These are phyloP conservation scores for Molanna angustata DNA, from an alignment of 2,888 invertebrate species.

Conservation along the genomic window DNA sequence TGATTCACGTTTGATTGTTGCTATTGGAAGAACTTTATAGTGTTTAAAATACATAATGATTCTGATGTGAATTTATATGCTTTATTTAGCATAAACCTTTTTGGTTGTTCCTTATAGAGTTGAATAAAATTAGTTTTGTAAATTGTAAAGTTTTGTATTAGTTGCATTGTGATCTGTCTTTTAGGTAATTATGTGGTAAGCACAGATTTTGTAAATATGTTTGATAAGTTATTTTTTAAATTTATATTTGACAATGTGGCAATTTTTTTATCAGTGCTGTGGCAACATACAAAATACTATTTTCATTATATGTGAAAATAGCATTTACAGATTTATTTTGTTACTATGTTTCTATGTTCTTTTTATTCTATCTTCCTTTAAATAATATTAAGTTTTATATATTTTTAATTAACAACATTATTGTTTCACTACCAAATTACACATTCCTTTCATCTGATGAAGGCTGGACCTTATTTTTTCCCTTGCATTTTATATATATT, in stretches of 20 bases:
- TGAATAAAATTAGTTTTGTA: slow-evolving; percentile 16
- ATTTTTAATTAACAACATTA: too few species aligned
- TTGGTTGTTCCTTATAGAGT: slow-evolving; percentile 23
- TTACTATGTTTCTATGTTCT: too few species aligned
- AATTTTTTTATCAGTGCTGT: slow-evolving; percentile 16
- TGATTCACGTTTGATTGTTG: not conserved
- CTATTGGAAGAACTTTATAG: not conserved
- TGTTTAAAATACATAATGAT: not conserved
- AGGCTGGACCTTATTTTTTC: too few species aligned
- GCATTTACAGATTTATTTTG: too few species aligned
- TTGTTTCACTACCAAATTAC: too few species aligned
- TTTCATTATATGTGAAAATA: too few species aligned
- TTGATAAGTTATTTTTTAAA: slow-evolving; percentile 19
- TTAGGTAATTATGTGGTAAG: slow-evolving; percentile 16
- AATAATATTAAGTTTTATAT: too few species aligned
- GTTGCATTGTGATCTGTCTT: slow-evolving; percentile 28
- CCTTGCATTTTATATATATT: too few species aligned
- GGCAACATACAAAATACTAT: slow-evolving; percentile 17
- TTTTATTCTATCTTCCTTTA: too few species aligned
- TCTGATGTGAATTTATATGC: slow-evolving; percentile 6
- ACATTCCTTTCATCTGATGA: too few species aligned
- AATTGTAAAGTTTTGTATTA: slow-evolving; percentile 19
- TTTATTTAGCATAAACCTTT: slow-evolving; percentile 13
- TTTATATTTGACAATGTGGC: slow-evolving; percentile 15
- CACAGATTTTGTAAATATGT: slow-evolving; percentile 27